phyloP scores from a whole-genome alignment of 2,113 vertebrate genomes.

The Nipponia nippon region DNA sequence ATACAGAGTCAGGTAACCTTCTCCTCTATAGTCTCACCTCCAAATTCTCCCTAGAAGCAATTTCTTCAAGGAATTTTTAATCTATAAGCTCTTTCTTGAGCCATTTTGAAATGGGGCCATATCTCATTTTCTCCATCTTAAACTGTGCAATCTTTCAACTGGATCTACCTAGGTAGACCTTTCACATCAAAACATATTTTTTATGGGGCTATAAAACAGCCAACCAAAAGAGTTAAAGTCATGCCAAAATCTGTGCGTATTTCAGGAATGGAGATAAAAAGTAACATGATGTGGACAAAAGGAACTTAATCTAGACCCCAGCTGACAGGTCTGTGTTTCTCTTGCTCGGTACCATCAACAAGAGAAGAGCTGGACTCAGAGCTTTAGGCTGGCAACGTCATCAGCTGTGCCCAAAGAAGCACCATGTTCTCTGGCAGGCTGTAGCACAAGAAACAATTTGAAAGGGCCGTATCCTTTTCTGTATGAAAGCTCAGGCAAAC shows the following conservation, averaged over 20 bases:
- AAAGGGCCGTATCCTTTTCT: neutral
- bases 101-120: neutral
- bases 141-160: neutral
- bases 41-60: neutral
- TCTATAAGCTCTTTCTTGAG: neutral
- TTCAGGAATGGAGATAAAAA: neutral
- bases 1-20: neutral
- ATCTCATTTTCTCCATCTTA: neutral
- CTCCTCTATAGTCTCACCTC: neutral
- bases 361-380: neutral
- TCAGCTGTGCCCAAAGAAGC: neutral
- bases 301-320: neutral
- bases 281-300: neutral
- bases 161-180: neutral
- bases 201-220: neutral
- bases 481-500: neutral
- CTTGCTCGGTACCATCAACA: neutral
- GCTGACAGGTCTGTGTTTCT: neutral
- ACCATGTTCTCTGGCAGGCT: neutral
- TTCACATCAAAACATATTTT: neutral
- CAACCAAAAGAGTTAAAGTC: neutral
- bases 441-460: neutral
- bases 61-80: neutral
- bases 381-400: neutral
- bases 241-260: neutral